These are phyloP conservation scores for Pitta sordida DNA, from an alignment of 2,113 vertebrate genomes.

Conservation along the genomic window DNA sequence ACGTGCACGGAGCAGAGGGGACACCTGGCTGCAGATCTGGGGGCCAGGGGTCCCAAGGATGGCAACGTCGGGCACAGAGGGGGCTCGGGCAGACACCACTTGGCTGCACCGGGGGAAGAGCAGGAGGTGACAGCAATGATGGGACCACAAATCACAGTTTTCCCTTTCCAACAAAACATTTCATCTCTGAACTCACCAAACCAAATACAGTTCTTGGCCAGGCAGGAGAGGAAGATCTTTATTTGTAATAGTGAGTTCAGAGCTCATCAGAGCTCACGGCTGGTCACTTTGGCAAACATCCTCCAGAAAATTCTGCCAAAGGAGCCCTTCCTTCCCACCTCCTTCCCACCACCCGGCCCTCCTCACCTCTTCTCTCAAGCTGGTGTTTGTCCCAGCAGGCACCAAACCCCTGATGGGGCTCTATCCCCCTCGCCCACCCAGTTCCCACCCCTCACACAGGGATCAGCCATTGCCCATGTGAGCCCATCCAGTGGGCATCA, in stretches of 20 bases:
- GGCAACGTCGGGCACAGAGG: rapidly evolving
- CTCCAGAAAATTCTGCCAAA: background rate
- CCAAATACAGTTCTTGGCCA: background rate
- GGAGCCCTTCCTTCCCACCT: background rate
- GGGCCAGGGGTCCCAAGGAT: background rate
- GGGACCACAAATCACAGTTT: background rate
- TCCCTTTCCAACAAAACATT: background rate
- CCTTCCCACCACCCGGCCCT: background rate
- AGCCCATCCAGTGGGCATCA: background rate
- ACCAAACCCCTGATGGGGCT: background rate
- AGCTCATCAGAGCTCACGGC: background rate
- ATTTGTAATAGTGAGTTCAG: background rate
- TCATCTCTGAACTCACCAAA: background rate
- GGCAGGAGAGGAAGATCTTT: background rate
- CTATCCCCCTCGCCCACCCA: rapidly evolving
- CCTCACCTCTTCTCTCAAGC: background rate
- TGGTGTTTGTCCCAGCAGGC: background rate
- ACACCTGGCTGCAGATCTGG: rapidly evolving
- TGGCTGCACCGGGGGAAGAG: background rate
- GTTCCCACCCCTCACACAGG: background rate
- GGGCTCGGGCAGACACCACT: background rate
- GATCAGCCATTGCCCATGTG: background rate
- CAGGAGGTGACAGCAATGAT: background rate
- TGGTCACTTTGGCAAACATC: background rate
- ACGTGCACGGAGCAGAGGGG: background rate